A percentile compares a stretch with the other conserved stretches of the same genome.
Conservation (phyloP, 2,797 vertebrate species). For the Mormyrus hasselquistii region DNA sequence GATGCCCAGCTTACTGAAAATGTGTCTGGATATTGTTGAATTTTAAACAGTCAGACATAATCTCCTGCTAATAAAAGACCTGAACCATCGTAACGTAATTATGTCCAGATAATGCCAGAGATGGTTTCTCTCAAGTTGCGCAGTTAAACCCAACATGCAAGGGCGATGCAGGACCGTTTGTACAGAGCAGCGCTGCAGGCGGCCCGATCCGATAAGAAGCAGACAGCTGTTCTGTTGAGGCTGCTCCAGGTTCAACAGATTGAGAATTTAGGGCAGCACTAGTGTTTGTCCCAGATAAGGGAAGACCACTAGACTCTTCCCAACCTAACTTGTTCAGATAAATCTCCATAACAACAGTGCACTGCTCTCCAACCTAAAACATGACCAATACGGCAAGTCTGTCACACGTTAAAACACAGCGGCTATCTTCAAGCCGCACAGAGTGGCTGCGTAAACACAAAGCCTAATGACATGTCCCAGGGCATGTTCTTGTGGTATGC, state of each 20-base stretch:
- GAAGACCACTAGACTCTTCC: neutral
- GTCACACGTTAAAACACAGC: neutral
- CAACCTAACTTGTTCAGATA: neutral
- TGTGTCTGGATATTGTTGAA: neutral
- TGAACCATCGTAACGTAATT: neutral
- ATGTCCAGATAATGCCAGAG: neutral
- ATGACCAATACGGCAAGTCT: neutral
- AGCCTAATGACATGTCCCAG: neutral
- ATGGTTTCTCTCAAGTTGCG: neutral
- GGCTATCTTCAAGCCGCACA: neutral
- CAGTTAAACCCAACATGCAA: neutral
- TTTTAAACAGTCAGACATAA: conserved; percentile 1
- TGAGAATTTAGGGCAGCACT: neutral
- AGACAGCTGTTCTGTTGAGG: neutral
- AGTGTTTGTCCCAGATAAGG: neutral
- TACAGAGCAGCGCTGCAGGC: neutral
- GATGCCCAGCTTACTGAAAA: neutral
- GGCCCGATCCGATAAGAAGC: neutral
- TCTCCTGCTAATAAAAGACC: neutral
- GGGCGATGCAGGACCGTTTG: neutral
- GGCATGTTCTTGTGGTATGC: neutral
- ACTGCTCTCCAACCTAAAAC: neutral
- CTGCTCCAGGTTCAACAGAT: neutral
- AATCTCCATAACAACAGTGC: neutral
- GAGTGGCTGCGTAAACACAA: neutral